These are phyloP conservation scores for Drosophila chauvacae DNA, from an alignment of 1,140 invertebrate species.

Conservation along the genomic window DNA sequence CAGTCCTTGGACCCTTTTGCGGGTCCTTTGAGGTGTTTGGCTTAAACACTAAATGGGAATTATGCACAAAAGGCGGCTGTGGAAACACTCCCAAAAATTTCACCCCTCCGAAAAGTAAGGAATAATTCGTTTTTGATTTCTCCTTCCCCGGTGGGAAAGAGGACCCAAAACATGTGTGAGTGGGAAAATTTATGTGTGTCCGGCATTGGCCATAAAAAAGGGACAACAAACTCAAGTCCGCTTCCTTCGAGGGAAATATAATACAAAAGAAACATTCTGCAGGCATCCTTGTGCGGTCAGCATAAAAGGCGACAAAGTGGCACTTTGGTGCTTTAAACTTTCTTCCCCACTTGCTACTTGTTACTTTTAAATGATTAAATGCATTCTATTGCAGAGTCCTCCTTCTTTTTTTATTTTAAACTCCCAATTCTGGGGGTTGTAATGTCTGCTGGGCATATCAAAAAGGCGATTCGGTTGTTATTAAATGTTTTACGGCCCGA, in stretches of 20 bases:
- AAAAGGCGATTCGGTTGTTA: slow-evolving; percentile 58
- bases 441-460: slow-evolving; percentile 55
- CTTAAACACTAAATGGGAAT: slow-evolving; percentile 68
- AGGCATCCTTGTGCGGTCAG: slow-evolving; percentile 53
- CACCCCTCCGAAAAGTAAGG: slow-evolving; percentile 27
- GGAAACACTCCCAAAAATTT: slow-evolving; percentile 22
- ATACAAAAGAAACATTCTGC: slow-evolving; percentile 56
- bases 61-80: slow-evolving; percentile 54
- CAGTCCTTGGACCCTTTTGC: slow-evolving; percentile 50
- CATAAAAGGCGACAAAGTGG: slow-evolving; percentile 82
- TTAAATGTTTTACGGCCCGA: slow-evolving; percentile 75
- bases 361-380: slow-evolving; percentile 75
- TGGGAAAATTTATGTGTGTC: slow-evolving; percentile 47
- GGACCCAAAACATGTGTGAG: slow-evolving; percentile 58
- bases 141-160: slow-evolving; percentile 50
- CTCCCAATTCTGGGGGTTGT: slow-evolving; percentile 60
- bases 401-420: slow-evolving; percentile 35
- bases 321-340: slow-evolving; percentile 72
- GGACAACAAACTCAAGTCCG: slow-evolving; percentile 40
- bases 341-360: slow-evolving; percentile 55
- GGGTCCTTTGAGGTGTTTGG: slow-evolving; percentile 66
- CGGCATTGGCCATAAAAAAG: slow-evolving; percentile 55
- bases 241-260: slow-evolving; percentile 19
- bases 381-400: slow-evolving; percentile 48
- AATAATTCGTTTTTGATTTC: slow-evolving; percentile 68